Evolutionary conservation across 2,113 vertebrate genomes (phyloP), one percentile per base, ranked within the genome.

Genomic region (Epinephelus fuscoguttatus): DNA sequence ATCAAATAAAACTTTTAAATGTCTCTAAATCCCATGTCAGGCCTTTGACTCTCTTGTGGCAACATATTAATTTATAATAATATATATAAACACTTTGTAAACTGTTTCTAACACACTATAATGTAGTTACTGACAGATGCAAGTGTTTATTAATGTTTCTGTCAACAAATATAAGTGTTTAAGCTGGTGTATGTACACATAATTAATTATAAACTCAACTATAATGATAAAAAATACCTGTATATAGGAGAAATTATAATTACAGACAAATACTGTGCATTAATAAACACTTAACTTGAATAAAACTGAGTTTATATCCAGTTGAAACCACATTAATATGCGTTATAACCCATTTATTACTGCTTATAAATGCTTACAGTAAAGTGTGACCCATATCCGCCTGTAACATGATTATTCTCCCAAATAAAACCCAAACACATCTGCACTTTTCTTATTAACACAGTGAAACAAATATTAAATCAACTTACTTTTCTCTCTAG

Each of bases 401-500:
- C 27, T 23, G 33, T 37, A 37, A 3, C 3, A 0, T 12, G 57
- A 53, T 72, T 55, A 50, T 56, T 27, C 50, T 37, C 49, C 60
- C 61, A 78, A n/a, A 40, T 47, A 11, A 40, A 59, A 79, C 4
- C 0, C 13, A 63, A 23, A 19, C 64, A 13, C 18, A 11, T 27
- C 27, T 56, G 42, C 60, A 21, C 40, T 1, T 37, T 13, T 33
- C 9, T 12, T 12, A 11, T 70, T 49, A 21, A 4, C 66, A 15
- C 79, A 66, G 14, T 25, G 5, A n/a, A 47, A 66, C 13, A 37
- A 9, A 56, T 49, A 5, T 82, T 68, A 0, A 17, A 7, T n/a
- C 6, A 71, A 85, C 85, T 90, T 82, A 92, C 89, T 73, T 57
- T 52, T 47, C 11, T 15, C 75, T 50, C 21, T 8, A 10, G 49